Evolutionary conservation across 2,888 invertebrate species (phyloP).

Genomic region (Lycaena phlaeas): DNA sequence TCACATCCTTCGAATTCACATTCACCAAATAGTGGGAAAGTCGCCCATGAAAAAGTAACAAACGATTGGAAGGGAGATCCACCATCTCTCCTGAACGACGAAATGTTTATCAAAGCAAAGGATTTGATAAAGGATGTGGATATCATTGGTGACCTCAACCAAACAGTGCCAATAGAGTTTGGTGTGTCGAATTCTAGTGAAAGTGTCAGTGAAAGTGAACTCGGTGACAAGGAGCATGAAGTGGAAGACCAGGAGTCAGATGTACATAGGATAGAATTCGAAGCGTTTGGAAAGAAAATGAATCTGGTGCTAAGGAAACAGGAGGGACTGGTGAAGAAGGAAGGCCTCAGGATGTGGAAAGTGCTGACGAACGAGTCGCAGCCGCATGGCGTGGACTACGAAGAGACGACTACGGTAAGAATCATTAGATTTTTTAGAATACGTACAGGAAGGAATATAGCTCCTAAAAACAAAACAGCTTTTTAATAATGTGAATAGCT

Average conservation of each 20-base stretch:
- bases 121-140: slow-evolving; percentile 53
- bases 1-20: slow-evolving; percentile 37
- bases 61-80: slow-evolving; percentile 44
- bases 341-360: slow-evolving; percentile 86
- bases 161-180: slow-evolving; percentile 56
- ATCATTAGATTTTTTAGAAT: too few relatives aligned
- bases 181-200: slow-evolving; percentile 57
- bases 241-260: slow-evolving; percentile 56
- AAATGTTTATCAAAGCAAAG: slow-evolving; percentile 55
- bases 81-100: slow-evolving; percentile 55
- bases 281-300: slow-evolving; percentile 85
- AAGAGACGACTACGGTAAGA: slow-evolving; percentile 83
- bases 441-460: too few relatives aligned
- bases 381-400: slow-evolving; percentile 85
- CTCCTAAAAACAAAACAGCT: too few relatives aligned
- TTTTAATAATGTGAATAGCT: too few relatives aligned
- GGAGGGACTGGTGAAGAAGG: slow-evolving; percentile 82
- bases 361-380: slow-evolving; percentile 84
- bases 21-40: slow-evolving; percentile 34
- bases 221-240: slow-evolving; percentile 41
- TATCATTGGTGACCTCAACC: slow-evolving; percentile 55
- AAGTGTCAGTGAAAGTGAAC: slow-evolving; percentile 26
- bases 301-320: slow-evolving; percentile 83
- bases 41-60: slow-evolving; percentile 50
- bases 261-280: slow-evolving; percentile 79